Evolutionary conservation across 2,113 vertebrate genomes (phyloP).

Genomic region (Vireo altiloquus): DNA sequence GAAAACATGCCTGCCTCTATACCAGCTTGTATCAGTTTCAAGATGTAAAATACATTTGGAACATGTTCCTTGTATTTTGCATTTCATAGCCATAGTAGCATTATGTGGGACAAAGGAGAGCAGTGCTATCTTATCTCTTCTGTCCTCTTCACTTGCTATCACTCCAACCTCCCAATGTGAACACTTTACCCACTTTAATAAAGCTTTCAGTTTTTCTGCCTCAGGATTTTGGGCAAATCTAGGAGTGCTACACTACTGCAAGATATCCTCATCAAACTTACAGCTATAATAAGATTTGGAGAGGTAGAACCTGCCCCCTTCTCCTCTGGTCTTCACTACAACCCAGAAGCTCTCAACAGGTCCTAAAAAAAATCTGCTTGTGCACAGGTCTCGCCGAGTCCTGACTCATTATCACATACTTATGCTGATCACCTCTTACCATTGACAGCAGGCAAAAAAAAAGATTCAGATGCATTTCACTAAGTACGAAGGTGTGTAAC

Average conservation of each 20-base stretch:
- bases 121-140: background rate
- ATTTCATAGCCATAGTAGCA: background rate
- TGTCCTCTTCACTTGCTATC: background rate
- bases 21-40: background rate
- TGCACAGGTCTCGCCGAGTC: background rate
- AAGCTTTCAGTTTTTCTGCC: background rate
- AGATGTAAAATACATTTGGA: background rate
- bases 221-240: background rate
- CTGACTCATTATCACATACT: background rate
- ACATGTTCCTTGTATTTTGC: background rate
- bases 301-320: background rate
- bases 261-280: background rate
- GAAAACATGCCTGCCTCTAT: background rate
- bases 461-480: background rate
- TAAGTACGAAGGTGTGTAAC: background rate
- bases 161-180: background rate
- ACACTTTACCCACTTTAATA: background rate
- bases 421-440: background rate
- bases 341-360: background rate
- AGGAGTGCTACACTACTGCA: background rate
- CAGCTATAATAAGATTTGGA: background rate
- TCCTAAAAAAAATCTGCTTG: background rate
- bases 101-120: background rate
- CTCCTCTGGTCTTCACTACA: background rate
- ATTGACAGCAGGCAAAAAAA: background rate